Conservation (phyloP, 1,140 invertebrate species). For the Drosophila micromelanica region DNA sequence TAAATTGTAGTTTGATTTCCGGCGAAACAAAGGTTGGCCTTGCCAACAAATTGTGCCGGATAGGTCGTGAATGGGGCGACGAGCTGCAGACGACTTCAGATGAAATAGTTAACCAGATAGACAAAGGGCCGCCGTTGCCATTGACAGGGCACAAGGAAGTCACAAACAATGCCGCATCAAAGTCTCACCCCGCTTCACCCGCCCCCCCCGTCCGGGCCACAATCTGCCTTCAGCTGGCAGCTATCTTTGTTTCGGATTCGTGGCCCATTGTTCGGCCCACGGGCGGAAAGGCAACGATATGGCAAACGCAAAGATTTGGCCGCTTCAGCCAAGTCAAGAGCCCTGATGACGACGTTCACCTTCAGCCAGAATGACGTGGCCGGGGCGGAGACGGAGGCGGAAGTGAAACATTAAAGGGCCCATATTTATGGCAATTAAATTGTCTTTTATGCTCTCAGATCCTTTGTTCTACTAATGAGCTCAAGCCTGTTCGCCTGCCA, state of each 20-base stretch:
- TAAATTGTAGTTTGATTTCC: neutral
- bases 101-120: slow-evolving; percentile 20
- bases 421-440: slow-evolving; percentile 69
- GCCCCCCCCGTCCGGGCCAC: neutral
- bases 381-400: neutral
- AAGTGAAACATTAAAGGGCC: slow-evolving; percentile 28
- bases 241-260: slow-evolving; percentile 15
- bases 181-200: no score
- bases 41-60: slow-evolving; percentile 20
- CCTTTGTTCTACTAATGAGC: slow-evolving; percentile 48
- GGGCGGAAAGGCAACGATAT: slow-evolving; percentile 21
- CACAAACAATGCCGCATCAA: slow-evolving; percentile 19
- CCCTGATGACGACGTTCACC: slow-evolving; percentile 18
- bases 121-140: slow-evolving; percentile 15
- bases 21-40: slow-evolving; percentile 20
- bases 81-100: slow-evolving; percentile 4
- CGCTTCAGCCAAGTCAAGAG: slow-evolving; percentile 18
- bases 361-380: slow-evolving; percentile 7
- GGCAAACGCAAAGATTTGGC: slow-evolving; percentile 34
- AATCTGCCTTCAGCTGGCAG: neutral
- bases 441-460: slow-evolving; percentile 31
- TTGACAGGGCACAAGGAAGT: slow-evolving; percentile 10
- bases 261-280: slow-evolving; percentile 22
- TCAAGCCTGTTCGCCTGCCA: slow-evolving; percentile 10
- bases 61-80: slow-evolving; percentile 27